phyloP scores from a whole-genome alignment of 2,888 invertebrate genomes.

The Nephrocerus scutellatus region DNA sequence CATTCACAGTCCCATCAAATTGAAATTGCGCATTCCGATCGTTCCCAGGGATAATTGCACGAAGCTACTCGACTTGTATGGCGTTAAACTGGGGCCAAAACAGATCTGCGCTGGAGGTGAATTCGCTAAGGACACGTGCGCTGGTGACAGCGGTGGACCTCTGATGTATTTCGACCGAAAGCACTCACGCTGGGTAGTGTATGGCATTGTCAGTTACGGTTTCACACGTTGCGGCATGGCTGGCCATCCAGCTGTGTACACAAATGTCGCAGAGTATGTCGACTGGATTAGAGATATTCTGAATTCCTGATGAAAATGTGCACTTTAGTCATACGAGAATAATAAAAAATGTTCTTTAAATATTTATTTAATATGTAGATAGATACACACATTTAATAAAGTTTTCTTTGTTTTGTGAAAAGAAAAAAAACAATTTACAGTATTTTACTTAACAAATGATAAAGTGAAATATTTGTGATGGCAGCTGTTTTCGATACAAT shows the following conservation, averaged over 20 bases:
- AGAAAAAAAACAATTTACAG: conserved; percentile 13
- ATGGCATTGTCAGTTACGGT: conserved; percentile 65
- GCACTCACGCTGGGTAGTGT: conserved; percentile 52
- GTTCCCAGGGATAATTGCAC: conserved; percentile 52
- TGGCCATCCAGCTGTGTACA: conserved; percentile 64
- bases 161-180: conserved; percentile 54
- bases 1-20: conserved; percentile 54
- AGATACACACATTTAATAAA: too few species aligned
- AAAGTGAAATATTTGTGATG: conserved; percentile 3
- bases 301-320: conserved; percentile 3
- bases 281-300: conserved; percentile 54
- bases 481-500: conserved; percentile 12
- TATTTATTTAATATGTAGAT: too few species aligned
- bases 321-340: conserved; percentile 5
- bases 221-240: conserved; percentile 57
- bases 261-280: conserved; percentile 54
- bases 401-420: too few species aligned
- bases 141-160: conserved; percentile 65
- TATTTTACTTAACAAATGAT: conserved; percentile 16
- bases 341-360: conserved; percentile 8
- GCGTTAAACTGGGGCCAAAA: conserved; percentile 50
- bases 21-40: conserved; percentile 57
- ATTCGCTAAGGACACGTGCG: conserved; percentile 62
- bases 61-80: conserved; percentile 49
- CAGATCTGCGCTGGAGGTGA: conserved; percentile 68